Evolutionary conservation across 2,888 invertebrate genomes (phyloP).

Genomic region (Pseudococcus longispinus): DNA sequence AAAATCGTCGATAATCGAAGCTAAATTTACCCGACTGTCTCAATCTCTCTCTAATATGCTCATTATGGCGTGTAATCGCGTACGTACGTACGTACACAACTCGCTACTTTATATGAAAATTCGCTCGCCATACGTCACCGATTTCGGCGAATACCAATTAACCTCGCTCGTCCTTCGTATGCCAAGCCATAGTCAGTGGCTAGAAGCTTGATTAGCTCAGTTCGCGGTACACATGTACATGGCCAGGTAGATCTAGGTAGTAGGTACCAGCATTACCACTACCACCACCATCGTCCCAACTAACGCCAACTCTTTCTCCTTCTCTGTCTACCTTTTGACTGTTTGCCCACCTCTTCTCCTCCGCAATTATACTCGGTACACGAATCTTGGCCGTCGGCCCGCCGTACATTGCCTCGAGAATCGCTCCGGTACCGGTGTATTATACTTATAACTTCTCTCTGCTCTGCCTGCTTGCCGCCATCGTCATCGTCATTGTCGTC

Average conservation of each 20-base stretch:
- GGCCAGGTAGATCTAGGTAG: not conserved
- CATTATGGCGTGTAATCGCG: not conserved
- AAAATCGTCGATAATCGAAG: not conserved
- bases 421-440: not conserved
- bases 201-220: not conserved
- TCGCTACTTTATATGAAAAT: not conserved
- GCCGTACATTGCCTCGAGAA: slow-evolving; percentile 4
- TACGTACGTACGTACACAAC: not conserved
- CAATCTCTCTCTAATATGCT: not conserved
- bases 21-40: not conserved
- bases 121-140: not conserved
- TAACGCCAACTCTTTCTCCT: not conserved
- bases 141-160: slow-evolving; percentile 11
- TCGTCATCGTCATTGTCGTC: not conserved
- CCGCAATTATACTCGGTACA: not conserved
- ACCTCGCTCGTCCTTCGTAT: not conserved
- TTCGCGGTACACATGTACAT: not conserved
- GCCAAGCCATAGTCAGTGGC: not conserved
- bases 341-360: not conserved
- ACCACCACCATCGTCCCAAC: not conserved
- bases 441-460: not conserved
- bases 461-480: not conserved
- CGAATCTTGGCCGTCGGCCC: not conserved
- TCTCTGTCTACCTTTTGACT: not conserved
- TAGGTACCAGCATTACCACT: not conserved